These are phyloP conservation scores for Maniola hyperantus DNA, from an alignment of 2,888 invertebrate genomes.

Conservation along the genomic window DNA sequence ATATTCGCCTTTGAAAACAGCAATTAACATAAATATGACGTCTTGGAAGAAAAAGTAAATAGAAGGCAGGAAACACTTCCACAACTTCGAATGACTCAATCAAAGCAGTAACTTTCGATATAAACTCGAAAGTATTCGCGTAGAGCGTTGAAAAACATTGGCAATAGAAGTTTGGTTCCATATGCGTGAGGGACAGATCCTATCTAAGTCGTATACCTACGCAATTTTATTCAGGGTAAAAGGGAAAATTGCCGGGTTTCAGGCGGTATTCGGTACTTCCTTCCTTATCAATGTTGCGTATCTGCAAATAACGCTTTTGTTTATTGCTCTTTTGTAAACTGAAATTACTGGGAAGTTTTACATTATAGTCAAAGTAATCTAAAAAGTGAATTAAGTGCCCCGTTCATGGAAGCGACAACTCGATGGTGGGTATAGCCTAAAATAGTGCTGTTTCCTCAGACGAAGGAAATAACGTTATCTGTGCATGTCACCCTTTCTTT, in stretches of 20 bases:
- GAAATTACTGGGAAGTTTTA: background rate
- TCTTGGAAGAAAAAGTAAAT: slow-evolving; percentile 1
- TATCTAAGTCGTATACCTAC: slow-evolving; percentile 34
- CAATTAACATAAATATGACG: background rate
- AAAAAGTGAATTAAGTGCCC: no score
- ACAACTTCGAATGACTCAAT: slow-evolving; percentile 25
- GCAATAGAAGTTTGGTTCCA: slow-evolving; percentile 32
- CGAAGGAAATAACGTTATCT: no score
- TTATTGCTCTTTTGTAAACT: slow-evolving; percentile 20
- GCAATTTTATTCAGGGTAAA: slow-evolving; percentile 36
- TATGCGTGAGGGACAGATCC: slow-evolving; percentile 30
- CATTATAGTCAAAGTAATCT: no score
- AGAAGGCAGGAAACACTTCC: background rate
- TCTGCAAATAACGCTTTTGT: slow-evolving; percentile 27
- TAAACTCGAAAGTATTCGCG: slow-evolving; percentile 27
- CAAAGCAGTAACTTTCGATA: slow-evolving; percentile 25
- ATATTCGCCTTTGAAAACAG: background rate
- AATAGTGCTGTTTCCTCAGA: no score
- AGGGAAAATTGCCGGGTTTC: slow-evolving; percentile 37
- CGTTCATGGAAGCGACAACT: no score
- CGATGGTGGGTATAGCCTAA: no score
- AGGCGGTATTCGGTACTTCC: slow-evolving; percentile 23
- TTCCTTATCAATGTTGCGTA: slow-evolving; percentile 36
- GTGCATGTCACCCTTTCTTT: no score
- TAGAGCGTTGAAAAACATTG: slow-evolving; percentile 26